A percentile compares a stretch with the other conserved stretches of the same genome.
These are phyloP conservation scores for Timandra comae DNA, from an alignment of 2,888 invertebrate species.

Conservation along the genomic window DNA sequence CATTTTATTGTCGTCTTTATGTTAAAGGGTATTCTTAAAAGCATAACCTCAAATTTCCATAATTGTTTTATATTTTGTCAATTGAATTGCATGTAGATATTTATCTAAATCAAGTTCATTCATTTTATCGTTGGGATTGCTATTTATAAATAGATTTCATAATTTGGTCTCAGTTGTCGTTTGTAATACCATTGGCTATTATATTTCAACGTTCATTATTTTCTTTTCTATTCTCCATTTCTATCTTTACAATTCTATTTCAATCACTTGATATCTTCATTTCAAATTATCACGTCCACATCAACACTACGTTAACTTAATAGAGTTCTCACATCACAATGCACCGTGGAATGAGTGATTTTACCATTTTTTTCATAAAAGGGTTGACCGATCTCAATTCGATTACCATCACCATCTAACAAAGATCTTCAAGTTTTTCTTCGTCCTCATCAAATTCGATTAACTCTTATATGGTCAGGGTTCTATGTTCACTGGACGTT, in stretches of 20 bases:
- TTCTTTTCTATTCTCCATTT: not conserved
- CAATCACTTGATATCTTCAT: conserved; percentile 54
- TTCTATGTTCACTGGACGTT: conserved; percentile 40
- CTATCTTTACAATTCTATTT: not conserved
- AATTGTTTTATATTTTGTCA: too few relatives aligned
- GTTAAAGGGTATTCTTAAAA: conserved; percentile 1
- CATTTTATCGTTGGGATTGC: too few relatives aligned
- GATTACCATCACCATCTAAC: conserved; percentile 55
- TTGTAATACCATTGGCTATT: too few relatives aligned
- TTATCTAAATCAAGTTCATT: too few relatives aligned
- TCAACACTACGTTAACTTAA: conserved; percentile 56
- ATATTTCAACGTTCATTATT: not conserved
- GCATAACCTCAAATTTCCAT: conserved; percentile 1
- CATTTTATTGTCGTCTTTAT: conserved; percentile 6
- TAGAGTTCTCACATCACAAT: conserved; percentile 76
- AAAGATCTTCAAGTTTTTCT: conserved; percentile 31
- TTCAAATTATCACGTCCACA: conserved; percentile 53
- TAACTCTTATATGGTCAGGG: conserved; percentile 42
- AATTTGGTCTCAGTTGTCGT: too few relatives aligned
- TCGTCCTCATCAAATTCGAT: conserved; percentile 17
- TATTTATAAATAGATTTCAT: too few relatives aligned
- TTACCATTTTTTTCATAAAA: conserved; percentile 71
- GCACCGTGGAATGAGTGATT: conserved; percentile 59
- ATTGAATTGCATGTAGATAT: too few relatives aligned
- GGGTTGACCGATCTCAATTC: conserved; percentile 74